Conservation (phyloP, 2,888 invertebrate genomes). For the Synanthedon vespiformis region DNA sequence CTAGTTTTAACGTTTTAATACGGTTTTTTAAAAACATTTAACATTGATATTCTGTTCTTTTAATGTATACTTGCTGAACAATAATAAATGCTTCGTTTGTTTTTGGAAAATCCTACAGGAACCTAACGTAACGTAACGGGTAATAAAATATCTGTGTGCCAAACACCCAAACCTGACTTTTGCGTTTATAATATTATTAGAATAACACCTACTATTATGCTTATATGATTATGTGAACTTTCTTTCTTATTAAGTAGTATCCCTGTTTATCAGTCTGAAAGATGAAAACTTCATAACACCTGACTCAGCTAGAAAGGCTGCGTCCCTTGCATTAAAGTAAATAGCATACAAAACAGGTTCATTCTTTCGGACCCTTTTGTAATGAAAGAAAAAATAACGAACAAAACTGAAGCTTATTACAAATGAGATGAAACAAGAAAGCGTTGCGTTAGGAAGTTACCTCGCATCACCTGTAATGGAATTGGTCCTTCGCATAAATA, state of each 20-base stretch:
- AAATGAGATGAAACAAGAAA: conserved; percentile 34
- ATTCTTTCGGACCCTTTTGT: conserved; percentile 29
- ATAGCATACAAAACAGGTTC: conserved; percentile 47
- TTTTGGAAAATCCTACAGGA: no score
- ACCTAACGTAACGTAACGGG: no score
- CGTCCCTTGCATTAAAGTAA: conserved; percentile 41
- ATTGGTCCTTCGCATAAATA: conserved; percentile 29
- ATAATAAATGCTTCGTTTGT: no score
- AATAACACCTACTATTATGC: no score
- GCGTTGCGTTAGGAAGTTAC: conserved; percentile 17
- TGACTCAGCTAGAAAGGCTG: conserved; percentile 44
- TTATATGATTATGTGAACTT: conserved; percentile 45
- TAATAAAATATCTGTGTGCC: no score
- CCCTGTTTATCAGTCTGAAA: conserved; percentile 39
- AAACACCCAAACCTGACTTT: no score
- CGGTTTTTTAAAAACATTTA: conserved; percentile 23
- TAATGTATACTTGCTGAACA: no score
- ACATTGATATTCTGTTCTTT: no score
- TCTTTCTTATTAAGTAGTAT: conserved; percentile 52
- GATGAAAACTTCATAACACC: conserved; percentile 44
- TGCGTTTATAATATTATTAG: no score
- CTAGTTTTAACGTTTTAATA: conserved; percentile 40
- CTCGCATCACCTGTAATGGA: conserved; percentile 9
- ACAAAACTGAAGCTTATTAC: conserved; percentile 18
- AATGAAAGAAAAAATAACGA: conserved; percentile 17